Evolutionary conservation across 2,797 vertebrate genomes (phyloP).

Genomic region (Linurgus olivaceus): DNA sequence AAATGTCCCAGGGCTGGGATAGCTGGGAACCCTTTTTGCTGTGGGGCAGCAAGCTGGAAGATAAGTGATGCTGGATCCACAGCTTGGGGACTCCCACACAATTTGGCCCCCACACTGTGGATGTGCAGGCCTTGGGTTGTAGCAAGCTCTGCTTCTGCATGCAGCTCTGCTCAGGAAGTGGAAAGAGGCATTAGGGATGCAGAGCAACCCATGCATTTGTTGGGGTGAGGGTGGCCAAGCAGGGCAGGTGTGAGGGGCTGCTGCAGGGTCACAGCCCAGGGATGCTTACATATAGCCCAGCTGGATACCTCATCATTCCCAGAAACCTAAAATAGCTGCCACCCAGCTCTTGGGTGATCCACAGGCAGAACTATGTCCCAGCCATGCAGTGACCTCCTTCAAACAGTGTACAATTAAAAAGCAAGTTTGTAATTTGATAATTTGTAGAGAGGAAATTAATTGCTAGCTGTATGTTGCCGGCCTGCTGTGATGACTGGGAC

Average conservation of each 20-base stretch:
- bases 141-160: neutral
- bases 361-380: neutral
- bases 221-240: neutral
- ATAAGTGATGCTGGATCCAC: neutral
- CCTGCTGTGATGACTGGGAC: neutral
- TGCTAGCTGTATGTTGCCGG: neutral
- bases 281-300: neutral
- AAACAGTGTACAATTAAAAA: neutral
- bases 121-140: neutral
- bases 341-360: neutral
- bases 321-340: neutral
- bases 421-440: neutral
- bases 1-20: accelerated
- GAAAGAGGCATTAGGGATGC: neutral
- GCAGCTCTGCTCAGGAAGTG: accelerated
- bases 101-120: neutral
- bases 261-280: neutral
- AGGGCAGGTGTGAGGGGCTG: neutral
- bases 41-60: neutral
- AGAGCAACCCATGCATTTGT: neutral
- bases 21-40: accelerated
- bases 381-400: neutral
- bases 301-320: neutral
- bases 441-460: constrained; percentile 19
- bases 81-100: accelerated